A percentile compares a stretch with the other conserved stretches of the same genome.
phyloP scores from a whole-genome alignment of 2,888 invertebrate species.

The Parthenolecanium corni region DNA sequence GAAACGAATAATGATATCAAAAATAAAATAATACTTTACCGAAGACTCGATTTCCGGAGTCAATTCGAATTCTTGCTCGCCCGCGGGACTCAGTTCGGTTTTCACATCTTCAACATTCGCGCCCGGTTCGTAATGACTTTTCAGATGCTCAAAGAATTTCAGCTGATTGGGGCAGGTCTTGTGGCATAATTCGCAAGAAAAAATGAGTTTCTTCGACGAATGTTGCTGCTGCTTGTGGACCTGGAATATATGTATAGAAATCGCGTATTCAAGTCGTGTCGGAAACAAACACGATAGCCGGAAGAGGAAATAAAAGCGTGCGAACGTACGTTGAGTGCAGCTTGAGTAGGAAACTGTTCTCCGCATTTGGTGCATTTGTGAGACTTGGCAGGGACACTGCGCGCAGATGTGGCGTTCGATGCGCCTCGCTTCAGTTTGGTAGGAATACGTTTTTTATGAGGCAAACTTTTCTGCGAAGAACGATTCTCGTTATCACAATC shows the following conservation, averaged over 20 bases:
- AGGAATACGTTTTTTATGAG: slow-evolving; percentile 77
- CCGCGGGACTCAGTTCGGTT: not conserved
- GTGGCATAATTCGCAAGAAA: slow-evolving; percentile 69
- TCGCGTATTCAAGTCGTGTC: not conserved
- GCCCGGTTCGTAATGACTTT: slow-evolving; percentile 57
- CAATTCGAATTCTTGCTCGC: not conserved
- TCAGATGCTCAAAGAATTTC: slow-evolving; percentile 74
- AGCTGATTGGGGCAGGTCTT: slow-evolving; percentile 62
- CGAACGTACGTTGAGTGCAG: slow-evolving; percentile 35
- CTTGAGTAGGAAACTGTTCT: slow-evolving; percentile 40
- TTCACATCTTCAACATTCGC: slow-evolving; percentile 17
- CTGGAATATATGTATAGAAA: slow-evolving; percentile 18
- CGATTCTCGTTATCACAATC: slow-evolving; percentile 41
- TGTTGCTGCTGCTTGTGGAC: slow-evolving; percentile 25
- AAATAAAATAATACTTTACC: no score
- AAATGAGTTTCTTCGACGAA: slow-evolving; percentile 34
- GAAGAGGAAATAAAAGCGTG: slow-evolving; percentile 33
- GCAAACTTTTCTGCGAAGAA: slow-evolving; percentile 48
- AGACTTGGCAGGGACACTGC: slow-evolving; percentile 36
- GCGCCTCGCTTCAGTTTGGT: slow-evolving; percentile 53
- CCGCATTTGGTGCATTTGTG: slow-evolving; percentile 42
- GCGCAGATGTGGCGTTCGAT: slow-evolving; percentile 32
- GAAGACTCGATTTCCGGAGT: no score
- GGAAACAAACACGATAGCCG: not conserved
- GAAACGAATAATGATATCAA: no score